phyloP scores from a whole-genome alignment of 1,140 invertebrate species.

The Nomia melanderi region DNA sequence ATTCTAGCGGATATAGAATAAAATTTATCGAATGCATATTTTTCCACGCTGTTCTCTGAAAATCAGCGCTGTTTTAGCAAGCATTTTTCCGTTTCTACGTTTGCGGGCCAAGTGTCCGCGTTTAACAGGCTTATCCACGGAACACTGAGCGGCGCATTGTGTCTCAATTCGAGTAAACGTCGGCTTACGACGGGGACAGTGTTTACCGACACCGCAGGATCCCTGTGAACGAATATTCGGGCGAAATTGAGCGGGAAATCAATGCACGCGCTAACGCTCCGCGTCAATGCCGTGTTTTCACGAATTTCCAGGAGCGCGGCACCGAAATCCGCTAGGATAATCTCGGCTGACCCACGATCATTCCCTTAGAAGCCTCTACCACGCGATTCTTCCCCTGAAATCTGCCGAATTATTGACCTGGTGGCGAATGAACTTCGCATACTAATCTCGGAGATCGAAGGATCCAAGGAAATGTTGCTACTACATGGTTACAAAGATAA shows the following conservation, averaged over 20 bases:
- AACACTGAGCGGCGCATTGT: conserved; percentile 52
- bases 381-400: neutral
- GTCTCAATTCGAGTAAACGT: conserved; percentile 63
- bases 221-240: conserved; percentile 51
- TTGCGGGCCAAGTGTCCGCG: conserved; percentile 28
- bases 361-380: neutral
- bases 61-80: too few species aligned
- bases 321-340: conserved; percentile 58
- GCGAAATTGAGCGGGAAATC: conserved; percentile 67
- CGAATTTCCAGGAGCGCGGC: conserved; percentile 31
- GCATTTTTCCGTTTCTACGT: conserved; percentile 40
- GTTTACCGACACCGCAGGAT: conserved; percentile 32
- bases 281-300: conserved; percentile 62
- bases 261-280: conserved; percentile 64
- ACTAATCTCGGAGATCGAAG: neutral
- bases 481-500: too few species aligned
- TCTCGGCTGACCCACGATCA: conserved; percentile 13
- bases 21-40: too few species aligned
- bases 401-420: neutral
- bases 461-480: neutral
- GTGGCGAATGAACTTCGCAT: neutral
- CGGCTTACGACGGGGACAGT: conserved; percentile 48
- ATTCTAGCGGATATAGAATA: too few species aligned
- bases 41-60: neutral
- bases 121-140: conserved; percentile 65